Conservation (phyloP, 2,113 vertebrate species). For the Typhlomys cinereus region DNA sequence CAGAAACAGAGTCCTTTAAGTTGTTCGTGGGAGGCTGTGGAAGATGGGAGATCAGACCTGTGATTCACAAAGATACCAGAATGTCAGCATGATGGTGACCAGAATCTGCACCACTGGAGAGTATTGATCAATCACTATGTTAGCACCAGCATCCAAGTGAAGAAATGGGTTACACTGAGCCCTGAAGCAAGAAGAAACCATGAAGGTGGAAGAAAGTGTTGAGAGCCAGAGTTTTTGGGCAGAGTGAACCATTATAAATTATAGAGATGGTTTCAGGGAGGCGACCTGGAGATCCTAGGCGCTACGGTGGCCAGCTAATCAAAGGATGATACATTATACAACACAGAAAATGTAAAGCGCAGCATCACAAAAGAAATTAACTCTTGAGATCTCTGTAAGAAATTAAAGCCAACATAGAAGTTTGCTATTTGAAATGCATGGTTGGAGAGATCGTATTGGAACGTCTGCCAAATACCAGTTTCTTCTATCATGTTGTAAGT, state of each 20-base stretch:
- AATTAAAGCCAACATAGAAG: background rate
- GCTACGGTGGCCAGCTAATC: background rate
- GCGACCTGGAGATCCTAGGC: too few relatives aligned
- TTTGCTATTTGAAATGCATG: background rate
- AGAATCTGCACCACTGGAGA: background rate
- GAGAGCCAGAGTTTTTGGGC: background rate
- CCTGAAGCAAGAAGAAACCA: background rate
- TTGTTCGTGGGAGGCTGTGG: background rate
- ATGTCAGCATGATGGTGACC: background rate
- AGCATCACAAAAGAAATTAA: background rate
- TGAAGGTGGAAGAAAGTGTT: too few relatives aligned
- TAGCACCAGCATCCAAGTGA: background rate
- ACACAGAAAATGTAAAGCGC: background rate
- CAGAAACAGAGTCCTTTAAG: background rate
- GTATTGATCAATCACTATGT: background rate
- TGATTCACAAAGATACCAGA: background rate
- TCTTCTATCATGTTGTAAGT: background rate
- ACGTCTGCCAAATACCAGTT: background rate
- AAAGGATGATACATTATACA: background rate
- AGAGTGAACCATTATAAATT: background rate
- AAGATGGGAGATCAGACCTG: background rate
- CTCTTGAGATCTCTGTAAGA: background rate
- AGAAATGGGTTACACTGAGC: background rate
- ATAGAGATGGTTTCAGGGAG: background rate
- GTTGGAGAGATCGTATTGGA: background rate